These are phyloP conservation scores for Uria lomvia DNA, from an alignment of 2,113 vertebrate genomes.

Conservation along the genomic window DNA sequence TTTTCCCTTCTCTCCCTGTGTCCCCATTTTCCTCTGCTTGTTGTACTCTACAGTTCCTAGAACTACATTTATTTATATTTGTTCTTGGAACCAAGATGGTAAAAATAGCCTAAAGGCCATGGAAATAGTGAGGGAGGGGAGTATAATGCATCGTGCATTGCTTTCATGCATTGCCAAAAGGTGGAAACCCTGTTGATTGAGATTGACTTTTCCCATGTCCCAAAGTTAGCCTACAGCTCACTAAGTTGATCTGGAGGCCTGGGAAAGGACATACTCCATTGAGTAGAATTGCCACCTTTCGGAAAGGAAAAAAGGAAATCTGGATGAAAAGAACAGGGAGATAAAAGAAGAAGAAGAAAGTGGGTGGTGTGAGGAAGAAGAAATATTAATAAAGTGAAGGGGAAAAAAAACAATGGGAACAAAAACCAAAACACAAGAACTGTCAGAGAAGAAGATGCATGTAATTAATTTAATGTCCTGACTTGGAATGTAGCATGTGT, in stretches of 20 bases:
- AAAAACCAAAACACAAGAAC: not conserved
- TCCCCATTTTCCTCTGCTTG: not conserved
- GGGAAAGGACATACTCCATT: slow-evolving; percentile 31
- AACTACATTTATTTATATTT: slow-evolving; percentile 38
- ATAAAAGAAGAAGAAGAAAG: not conserved
- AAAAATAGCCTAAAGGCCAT: slow-evolving; percentile 28
- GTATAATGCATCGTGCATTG: not conserved
- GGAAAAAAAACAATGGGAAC: not conserved
- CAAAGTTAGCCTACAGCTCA: not conserved
- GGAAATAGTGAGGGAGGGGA: slow-evolving; percentile 16
- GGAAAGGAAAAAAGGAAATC: not conserved
- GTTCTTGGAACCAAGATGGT: not conserved
- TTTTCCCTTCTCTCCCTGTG: not conserved
- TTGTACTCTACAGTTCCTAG: not conserved
- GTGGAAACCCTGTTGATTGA: slow-evolving; percentile 12
- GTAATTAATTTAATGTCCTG: not conserved
- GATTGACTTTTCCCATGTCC: slow-evolving; percentile 53
- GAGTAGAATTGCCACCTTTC: not conserved
- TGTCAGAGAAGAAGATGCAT: not conserved
- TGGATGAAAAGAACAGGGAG: not conserved
- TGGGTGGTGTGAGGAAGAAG: not conserved
- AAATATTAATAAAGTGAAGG: not conserved
- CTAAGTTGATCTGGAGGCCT: not conserved
- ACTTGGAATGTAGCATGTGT: not conserved
- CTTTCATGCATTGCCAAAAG: slow-evolving; percentile 49